Conservation (phyloP, 2,888 invertebrate species). For the Villa cingulata region DNA sequence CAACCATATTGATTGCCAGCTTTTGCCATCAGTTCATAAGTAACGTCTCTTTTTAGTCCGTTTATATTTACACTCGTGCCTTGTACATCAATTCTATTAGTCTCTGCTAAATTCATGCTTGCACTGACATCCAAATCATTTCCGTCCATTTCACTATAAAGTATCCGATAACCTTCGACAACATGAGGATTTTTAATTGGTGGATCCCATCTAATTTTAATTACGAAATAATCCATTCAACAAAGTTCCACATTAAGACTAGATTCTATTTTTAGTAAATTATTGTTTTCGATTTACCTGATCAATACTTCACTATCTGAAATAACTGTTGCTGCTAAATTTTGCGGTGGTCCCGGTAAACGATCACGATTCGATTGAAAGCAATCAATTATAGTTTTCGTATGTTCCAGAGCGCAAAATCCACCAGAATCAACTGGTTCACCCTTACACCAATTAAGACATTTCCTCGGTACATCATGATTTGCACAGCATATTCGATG, state of each 20-base stretch:
- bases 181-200: slow-evolving; percentile 70
- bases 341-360: slow-evolving; percentile 67
- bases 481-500: slow-evolving; percentile 73
- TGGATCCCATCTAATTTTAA: slow-evolving; percentile 51
- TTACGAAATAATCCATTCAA: no score
- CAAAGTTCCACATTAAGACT: no score
- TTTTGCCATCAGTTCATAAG: slow-evolving; percentile 69
- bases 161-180: slow-evolving; percentile 70
- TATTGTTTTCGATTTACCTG: slow-evolving; percentile 20
- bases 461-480: slow-evolving; percentile 64
- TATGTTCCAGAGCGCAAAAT: slow-evolving; percentile 57
- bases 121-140: slow-evolving; percentile 9
- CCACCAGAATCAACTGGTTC: slow-evolving; percentile 50
- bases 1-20: slow-evolving; percentile 61
- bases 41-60: slow-evolving; percentile 56
- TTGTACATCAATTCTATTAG: slow-evolving; percentile 57
- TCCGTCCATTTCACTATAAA: slow-evolving; percentile 44
- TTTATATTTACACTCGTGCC: slow-evolving; percentile 54
- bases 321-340: slow-evolving; percentile 43
- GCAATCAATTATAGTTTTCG: slow-evolving; percentile 63
- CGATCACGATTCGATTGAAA: slow-evolving; percentile 66
- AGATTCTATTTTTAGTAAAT: no score
- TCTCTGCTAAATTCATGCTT: slow-evolving; percentile 37
- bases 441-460: slow-evolving; percentile 74
- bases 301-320: slow-evolving; percentile 46